Base-by-base conservation (phyloP, 2,888 invertebrate genomes). In the Hololepta plana region DNA sequence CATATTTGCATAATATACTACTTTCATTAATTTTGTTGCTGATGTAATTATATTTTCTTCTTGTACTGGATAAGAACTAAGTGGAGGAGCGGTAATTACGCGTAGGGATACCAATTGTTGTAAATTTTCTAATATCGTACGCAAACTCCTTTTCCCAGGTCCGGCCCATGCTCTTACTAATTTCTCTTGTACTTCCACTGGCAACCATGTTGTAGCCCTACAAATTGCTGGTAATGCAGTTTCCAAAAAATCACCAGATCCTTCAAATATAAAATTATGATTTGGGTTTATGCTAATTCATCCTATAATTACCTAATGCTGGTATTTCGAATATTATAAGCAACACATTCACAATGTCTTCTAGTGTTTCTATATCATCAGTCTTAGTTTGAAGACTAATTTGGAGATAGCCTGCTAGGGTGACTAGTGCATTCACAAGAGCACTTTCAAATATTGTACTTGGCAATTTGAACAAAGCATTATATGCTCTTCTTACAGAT, bases 81-180 rank as follows among this genome's bases (percentile, higher is more conserved):
- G 65, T 47, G 75, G 76, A 34, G 72, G 69, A 3, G 74, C 74
- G 20, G 77, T 72, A 32, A 88, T 75, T 6, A 88, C 79, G 46
- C 77, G 68, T 11, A 88, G 59, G 0, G 88, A 87, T 35, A 91
- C 80, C 22, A 90, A 62, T 47, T 90, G 88, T 44, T 91, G 91
- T 10, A 90, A 58, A 12, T 76, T 72, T 45, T 81, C 73, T 31
- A 84, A 49, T 25, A 82, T 64, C 37, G 64, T 65, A 12, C 68
- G 65, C 23, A 84, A 55, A 30, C 60, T 55, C 17, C 49, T 40
- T 27, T 64, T 64, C 15, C 62, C 62, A 36, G 65, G 66, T 20
- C 62, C 62, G 0, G 82, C 72, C 87, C 87, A 88, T 8, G 77
- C 67, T 2, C 72, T 62, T 0, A 82, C 85, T 27, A 91, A 51